Conservation (phyloP, 2,113 vertebrate genomes). For the Tautogolabrus adspersus region DNA sequence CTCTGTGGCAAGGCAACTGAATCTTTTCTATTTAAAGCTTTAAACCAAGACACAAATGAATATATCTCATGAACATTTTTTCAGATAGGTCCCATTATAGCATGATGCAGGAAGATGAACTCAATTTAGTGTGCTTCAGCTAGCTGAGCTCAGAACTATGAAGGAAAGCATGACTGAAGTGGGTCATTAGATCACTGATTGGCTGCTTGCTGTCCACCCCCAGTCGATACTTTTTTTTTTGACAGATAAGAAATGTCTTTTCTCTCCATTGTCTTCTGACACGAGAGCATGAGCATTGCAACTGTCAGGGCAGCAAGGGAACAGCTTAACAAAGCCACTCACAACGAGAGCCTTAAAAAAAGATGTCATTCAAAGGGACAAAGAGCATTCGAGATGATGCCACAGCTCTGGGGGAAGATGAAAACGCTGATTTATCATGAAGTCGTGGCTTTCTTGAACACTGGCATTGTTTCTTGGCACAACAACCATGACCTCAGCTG, state of each 20-base stretch:
- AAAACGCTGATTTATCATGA: conserved; percentile 56
- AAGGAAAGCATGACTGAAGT: conserved; percentile 1
- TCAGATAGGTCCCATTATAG: conserved; percentile 45
- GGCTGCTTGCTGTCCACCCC: background rate
- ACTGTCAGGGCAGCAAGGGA: conserved; percentile 4
- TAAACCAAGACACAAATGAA: conserved; percentile 27
- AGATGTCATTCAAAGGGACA: conserved; percentile 39
- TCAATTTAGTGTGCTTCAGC: conserved; percentile 20
- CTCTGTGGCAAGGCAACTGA: conserved; percentile 5
- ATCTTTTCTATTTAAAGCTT: conserved; percentile 35
- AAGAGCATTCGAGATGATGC: conserved; percentile 45
- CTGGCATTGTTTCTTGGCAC: conserved; percentile 68
- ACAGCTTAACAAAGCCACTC: conserved; percentile 13
- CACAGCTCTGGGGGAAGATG: conserved; percentile 2
- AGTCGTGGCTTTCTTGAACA: conserved; percentile 67
- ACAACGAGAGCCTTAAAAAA: background rate
- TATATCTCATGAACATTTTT: background rate
- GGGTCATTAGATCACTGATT: conserved; percentile 27
- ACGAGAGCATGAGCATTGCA: background rate
- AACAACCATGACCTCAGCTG: conserved; percentile 73
- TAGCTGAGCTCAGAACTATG: conserved; percentile 12
- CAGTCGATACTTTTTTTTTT: too few species aligned
- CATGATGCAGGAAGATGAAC: conserved; percentile 33
- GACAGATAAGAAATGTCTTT: background rate
- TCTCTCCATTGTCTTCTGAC: background rate